Conservation (phyloP, 2,113 vertebrate genomes). For the Apaloderma vittatum region DNA sequence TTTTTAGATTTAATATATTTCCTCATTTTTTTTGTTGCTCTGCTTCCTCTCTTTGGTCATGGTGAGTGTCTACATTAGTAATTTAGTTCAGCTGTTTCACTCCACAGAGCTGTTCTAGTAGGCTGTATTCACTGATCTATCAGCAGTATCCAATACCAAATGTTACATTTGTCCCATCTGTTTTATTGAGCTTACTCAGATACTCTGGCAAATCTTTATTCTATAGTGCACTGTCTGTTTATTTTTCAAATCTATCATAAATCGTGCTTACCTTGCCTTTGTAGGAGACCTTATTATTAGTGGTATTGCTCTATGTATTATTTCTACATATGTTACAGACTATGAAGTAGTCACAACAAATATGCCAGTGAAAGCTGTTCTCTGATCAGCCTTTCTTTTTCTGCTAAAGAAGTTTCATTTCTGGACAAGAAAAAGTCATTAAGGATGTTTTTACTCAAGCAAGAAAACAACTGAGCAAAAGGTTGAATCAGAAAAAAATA, state of each 20-base stretch:
- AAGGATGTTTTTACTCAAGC: slow-evolving; percentile 52
- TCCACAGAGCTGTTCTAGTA: background rate
- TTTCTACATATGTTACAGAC: slow-evolving; percentile 41
- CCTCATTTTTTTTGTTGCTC: background rate
- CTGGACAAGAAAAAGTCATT: slow-evolving; percentile 58
- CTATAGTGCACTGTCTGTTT: slow-evolving; percentile 25
- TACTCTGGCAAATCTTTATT: slow-evolving; percentile 38
- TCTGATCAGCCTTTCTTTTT: background rate
- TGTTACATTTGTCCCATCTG: background rate
- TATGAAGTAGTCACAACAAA: slow-evolving; percentile 1
- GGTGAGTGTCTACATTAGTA: background rate
- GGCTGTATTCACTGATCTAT: background rate
- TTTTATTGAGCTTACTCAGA: slow-evolving; percentile 33
- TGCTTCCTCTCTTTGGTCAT: background rate
- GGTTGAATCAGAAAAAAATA: slow-evolving; percentile 61
- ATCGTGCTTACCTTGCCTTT: background rate
- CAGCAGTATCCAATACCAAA: background rate
- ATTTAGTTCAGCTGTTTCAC: slow-evolving; percentile 4
- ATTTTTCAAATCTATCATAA: slow-evolving; percentile 24
- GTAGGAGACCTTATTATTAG: background rate
- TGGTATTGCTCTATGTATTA: slow-evolving; percentile 13
- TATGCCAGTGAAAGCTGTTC: slow-evolving; percentile 15
- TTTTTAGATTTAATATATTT: slow-evolving; percentile 5
- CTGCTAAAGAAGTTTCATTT: slow-evolving; percentile 43
- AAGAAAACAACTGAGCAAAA: slow-evolving; percentile 62